Percentiles rank a stretch among this genome's conserved stretches.
phyloP scores from a whole-genome alignment of 2,113 vertebrate species.

The Aptenodytes patagonicus region DNA sequence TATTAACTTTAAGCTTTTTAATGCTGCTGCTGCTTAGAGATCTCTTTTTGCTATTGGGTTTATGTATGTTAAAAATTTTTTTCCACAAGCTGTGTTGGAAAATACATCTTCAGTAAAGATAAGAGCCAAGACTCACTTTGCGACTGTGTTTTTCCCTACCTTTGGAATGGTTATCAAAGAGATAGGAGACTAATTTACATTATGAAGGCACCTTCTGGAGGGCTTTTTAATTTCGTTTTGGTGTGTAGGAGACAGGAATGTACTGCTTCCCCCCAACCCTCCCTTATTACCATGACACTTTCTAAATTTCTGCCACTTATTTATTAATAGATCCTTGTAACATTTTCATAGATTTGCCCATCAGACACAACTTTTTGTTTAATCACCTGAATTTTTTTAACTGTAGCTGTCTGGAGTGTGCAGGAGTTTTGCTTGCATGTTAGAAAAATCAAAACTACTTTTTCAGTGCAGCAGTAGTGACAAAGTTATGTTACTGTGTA shows the following conservation, averaged over 20 bases:
- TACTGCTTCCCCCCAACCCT: accelerated
- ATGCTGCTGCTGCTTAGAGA: neutral
- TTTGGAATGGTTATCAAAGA: neutral
- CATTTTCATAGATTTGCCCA: neutral
- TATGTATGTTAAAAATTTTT: neutral
- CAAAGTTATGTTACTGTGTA: neutral
- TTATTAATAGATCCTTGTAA: neutral
- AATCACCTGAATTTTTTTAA: neutral
- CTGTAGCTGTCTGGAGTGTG: neutral
- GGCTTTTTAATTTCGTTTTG: neutral
- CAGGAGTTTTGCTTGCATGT: neutral
- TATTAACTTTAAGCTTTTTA: neutral
- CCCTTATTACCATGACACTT: neutral
- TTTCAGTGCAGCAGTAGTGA: neutral
- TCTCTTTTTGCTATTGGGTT: neutral
- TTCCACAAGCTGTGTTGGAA: neutral
- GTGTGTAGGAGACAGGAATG: neutral
- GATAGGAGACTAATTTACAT: neutral
- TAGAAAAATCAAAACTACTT: neutral
- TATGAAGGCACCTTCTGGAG: neutral
- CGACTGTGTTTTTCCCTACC: neutral
- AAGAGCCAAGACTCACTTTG: neutral
- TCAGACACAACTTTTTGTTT: neutral
- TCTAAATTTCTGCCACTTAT: neutral
- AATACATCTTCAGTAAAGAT: neutral